phyloP scores from a whole-genome alignment of 2,797 vertebrate genomes.

The Molossus alvarezi region DNA sequence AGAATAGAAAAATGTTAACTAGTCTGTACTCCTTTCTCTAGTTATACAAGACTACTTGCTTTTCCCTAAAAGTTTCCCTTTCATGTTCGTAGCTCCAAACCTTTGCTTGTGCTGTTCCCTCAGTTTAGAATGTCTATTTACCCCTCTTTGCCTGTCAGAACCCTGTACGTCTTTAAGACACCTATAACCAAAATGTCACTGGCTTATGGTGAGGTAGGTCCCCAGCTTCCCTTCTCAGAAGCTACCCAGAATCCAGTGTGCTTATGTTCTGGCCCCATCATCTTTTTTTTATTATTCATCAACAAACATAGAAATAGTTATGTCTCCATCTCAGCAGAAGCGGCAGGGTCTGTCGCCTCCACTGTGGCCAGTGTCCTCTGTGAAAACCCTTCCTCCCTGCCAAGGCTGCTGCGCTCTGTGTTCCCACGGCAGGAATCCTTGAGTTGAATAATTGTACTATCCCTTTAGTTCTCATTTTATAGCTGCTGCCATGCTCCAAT shows the following conservation, averaged over 20 bases:
- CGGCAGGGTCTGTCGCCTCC: background rate
- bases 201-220: background rate
- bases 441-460: background rate
- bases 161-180: background rate
- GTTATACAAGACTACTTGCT: background rate
- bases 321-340: background rate
- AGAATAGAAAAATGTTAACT: conserved; percentile 14
- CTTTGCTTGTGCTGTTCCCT: background rate
- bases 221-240: conserved; percentile 4
- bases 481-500: background rate
- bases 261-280: background rate
- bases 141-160: conserved; percentile 15
- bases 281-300: conserved; percentile 32
- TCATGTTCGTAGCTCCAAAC: background rate
- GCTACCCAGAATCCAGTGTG: background rate
- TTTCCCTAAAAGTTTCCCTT: conserved; percentile 30
- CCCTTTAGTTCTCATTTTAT: background rate
- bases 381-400: background rate
- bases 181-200: background rate
- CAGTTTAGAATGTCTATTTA: background rate
- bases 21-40: background rate
- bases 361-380: background rate
- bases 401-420: background rate
- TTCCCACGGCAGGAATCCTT: background rate
- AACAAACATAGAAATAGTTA: background rate